Conservation (phyloP, 1,140 invertebrate species). For the Eubasilissa regina region DNA sequence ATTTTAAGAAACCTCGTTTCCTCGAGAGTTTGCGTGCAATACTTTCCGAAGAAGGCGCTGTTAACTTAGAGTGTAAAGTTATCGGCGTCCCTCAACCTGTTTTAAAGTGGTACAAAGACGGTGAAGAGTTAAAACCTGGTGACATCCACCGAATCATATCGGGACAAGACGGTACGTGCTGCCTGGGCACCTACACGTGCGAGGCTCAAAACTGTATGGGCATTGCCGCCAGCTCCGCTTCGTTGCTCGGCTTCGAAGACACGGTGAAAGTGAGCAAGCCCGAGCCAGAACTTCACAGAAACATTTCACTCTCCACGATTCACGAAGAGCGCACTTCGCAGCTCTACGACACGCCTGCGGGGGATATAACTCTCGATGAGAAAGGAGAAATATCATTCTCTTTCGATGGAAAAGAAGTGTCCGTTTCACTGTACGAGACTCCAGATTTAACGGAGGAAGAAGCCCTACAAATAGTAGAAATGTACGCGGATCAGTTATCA, state of each 20-base stretch:
- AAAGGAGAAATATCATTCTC: constrained; percentile 90
- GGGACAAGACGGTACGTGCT: constrained; percentile 90
- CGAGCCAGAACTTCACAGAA: constrained; percentile 77
- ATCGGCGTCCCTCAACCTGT: constrained; percentile 91
- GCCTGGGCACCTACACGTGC: constrained; percentile 93
- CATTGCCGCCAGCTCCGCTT: constrained; percentile 88
- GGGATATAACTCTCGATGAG: constrained; percentile 84
- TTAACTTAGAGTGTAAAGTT: constrained; percentile 95
- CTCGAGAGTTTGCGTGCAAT: constrained; percentile 88
- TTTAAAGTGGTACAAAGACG: constrained; percentile 94
- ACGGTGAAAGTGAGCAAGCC: constrained; percentile 71
- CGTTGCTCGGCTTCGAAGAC: constrained; percentile 90
- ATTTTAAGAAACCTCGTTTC: constrained; percentile 91
- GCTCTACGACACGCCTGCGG: constrained; percentile 85
- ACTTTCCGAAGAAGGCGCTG: constrained; percentile 88
- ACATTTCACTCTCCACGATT: constrained; percentile 90
- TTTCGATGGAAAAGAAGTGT: constrained; percentile 93
- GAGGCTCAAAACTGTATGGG: constrained; percentile 95
- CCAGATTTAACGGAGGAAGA: constrained; percentile 93
- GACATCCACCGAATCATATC: constrained; percentile 94
- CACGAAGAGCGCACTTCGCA: constrained; percentile 92
- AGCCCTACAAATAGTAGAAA: constrained; percentile 91
- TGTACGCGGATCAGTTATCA: constrained; percentile 93
- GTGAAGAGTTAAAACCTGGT: constrained; percentile 88
- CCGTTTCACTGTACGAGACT: constrained; percentile 91